phyloP scores from a whole-genome alignment of 1,140 invertebrate species.

The Zaprionus capensis region DNA sequence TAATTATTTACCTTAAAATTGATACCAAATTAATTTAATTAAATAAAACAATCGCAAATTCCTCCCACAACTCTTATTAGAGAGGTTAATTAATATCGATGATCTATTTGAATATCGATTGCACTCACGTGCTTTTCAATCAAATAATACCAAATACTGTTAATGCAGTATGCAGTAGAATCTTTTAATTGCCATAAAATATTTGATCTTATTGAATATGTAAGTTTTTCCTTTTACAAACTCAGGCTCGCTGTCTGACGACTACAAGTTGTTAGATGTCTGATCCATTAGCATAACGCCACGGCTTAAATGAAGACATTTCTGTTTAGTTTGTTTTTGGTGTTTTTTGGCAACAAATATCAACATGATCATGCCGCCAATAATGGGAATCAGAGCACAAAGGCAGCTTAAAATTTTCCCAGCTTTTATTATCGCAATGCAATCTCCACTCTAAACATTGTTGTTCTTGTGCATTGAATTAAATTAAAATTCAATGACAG shows the following conservation, averaged over 20 bases:
- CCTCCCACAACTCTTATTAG: not conserved
- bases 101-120: not conserved
- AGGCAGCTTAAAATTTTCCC: constrained; percentile 66
- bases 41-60: too few relatives aligned
- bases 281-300: constrained; percentile 76
- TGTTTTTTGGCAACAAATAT: constrained; percentile 52
- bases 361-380: constrained; percentile 72
- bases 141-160: not conserved
- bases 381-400: constrained; percentile 79
- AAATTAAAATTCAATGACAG: constrained; percentile 82
- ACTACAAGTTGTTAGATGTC: constrained; percentile 38
- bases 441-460: constrained; percentile 69
- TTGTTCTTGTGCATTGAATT: constrained; percentile 71
- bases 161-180: not conserved
- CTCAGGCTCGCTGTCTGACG: constrained; percentile 16
- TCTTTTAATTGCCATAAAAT: not conserved
- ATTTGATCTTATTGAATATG: not conserved
- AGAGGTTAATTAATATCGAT: not conserved
- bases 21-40: not conserved
- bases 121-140: not conserved
- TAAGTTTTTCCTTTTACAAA: not conserved
- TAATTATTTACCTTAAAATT: not conserved
- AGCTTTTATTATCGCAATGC: constrained; percentile 75
- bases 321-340: constrained; percentile 5
- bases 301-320: constrained; percentile 79